phyloP scores from a whole-genome alignment of 2,888 invertebrate species.

The Phoenoteleia sp. region DNA sequence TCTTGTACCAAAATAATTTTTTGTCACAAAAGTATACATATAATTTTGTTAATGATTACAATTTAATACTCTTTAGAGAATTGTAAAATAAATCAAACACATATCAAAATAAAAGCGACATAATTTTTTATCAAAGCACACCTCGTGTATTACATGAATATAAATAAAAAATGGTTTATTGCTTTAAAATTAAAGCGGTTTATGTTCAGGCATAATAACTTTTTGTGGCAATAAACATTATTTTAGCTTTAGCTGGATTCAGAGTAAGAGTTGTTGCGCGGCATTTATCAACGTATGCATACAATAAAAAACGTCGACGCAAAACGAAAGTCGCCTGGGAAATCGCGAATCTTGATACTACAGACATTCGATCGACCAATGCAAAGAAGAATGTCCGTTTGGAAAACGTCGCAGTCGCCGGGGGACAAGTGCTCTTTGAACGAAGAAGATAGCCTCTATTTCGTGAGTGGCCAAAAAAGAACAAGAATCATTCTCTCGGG shows the following conservation, averaged over 20 bases:
- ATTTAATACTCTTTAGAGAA: no score
- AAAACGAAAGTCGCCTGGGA: constrained; percentile 74
- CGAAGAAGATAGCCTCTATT: constrained; percentile 67
- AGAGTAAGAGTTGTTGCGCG: constrained; percentile 32
- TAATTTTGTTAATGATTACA: no score
- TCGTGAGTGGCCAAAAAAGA: constrained; percentile 56
- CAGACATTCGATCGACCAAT: constrained; percentile 73
- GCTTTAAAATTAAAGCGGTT: no score
- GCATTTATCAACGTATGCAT: constrained; percentile 60
- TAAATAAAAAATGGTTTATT: no score
- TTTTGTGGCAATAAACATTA: constrained; percentile 35
- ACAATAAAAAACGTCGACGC: constrained; percentile 68
- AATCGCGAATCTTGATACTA: constrained; percentile 76
- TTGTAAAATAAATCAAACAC: no score
- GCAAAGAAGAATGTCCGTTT: constrained; percentile 73
- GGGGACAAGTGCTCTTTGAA: constrained; percentile 69
- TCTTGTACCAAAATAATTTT: no score
- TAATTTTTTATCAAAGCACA: no score
- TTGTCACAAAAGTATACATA: no score
- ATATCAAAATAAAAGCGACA: no score
- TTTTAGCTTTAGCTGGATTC: constrained; percentile 20
- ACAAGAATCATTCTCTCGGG: constrained; percentile 62
- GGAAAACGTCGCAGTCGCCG: constrained; percentile 73
- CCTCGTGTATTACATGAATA: no score
- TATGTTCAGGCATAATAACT: neutral